Evolutionary conservation across 2,888 invertebrate genomes (phyloP).

Genomic region (Calameuta idolon): DNA sequence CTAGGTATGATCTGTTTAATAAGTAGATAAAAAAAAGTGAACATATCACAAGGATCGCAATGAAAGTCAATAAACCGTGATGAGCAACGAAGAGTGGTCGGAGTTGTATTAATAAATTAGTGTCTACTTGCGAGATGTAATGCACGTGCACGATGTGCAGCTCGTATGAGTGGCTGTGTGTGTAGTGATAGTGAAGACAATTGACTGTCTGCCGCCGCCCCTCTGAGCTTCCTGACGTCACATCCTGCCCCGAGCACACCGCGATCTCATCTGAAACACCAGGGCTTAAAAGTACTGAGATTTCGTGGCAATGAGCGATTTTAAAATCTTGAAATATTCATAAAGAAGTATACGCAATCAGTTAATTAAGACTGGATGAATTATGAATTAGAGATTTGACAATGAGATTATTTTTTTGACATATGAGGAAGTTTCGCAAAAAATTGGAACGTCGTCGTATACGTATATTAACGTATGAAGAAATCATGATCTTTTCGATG

Average conservation of each 20-base stretch:
- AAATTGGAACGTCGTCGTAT: not conserved
- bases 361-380: not conserved
- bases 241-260: slow-evolving; percentile 54
- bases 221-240: slow-evolving; percentile 57
- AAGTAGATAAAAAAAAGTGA: slow-evolving; percentile 15
- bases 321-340: not conserved
- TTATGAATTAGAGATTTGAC: not conserved
- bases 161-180: slow-evolving; percentile 22
- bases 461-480: not conserved
- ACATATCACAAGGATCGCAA: slow-evolving; percentile 44
- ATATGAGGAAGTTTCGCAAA: not conserved
- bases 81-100: slow-evolving; percentile 52
- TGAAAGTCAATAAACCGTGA: slow-evolving; percentile 62
- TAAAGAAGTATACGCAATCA: not conserved
- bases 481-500: too few species aligned
- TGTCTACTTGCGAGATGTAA: slow-evolving; percentile 49
- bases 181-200: slow-evolving; percentile 56
- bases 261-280: slow-evolving; percentile 52
- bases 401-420: slow-evolving; percentile 1
- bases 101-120: slow-evolving; percentile 62
- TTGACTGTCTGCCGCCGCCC: slow-evolving; percentile 53
- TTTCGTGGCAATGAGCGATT: not conserved
- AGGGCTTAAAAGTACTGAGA: slow-evolving; percentile 47
- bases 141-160: slow-evolving; percentile 17
- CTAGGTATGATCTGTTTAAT: not conserved